These are phyloP conservation scores for Muscidifurax raptorellus DNA, from an alignment of 1,140 invertebrate genomes.

Conservation along the genomic window DNA sequence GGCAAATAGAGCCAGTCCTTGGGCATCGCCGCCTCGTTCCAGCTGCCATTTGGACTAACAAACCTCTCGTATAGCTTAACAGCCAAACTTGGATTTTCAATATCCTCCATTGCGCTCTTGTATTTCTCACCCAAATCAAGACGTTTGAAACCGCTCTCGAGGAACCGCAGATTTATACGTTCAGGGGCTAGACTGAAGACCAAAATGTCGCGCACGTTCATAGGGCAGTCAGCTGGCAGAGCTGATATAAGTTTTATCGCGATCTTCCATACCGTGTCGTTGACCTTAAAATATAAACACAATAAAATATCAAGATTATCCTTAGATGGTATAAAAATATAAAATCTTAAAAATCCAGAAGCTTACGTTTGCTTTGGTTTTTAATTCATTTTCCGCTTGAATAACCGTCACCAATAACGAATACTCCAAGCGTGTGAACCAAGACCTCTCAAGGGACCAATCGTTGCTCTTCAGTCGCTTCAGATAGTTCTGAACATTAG, in stretches of 20 bases:
- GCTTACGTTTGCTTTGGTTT: conserved; percentile 27
- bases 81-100: conserved; percentile 11
- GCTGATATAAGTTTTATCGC: conserved; percentile 68
- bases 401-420: conserved; percentile 63
- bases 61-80: conserved; percentile 63
- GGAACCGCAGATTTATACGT: conserved; percentile 42
- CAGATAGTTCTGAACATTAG: conserved; percentile 64
- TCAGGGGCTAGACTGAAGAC: conserved; percentile 43
- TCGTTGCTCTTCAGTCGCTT: conserved; percentile 57
- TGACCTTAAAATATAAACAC: conserved; percentile 34
- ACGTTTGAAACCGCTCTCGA: conserved; percentile 34
- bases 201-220: conserved; percentile 58
- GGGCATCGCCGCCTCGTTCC: conserved; percentile 75
- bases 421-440: conserved; percentile 69
- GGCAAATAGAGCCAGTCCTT: conserved; percentile 83
- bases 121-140: conserved; percentile 25
- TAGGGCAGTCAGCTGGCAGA: conserved; percentile 62
- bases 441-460: conserved; percentile 69
- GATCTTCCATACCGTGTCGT: conserved; percentile 65
- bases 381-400: conserved; percentile 45
- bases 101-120: not conserved
- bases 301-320: not conserved
- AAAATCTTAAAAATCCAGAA: not conserved
- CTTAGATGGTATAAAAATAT: not conserved
- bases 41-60: conserved; percentile 58